Conservation (phyloP, 2,888 invertebrate species). For the Diachrysia chrysitis region DNA sequence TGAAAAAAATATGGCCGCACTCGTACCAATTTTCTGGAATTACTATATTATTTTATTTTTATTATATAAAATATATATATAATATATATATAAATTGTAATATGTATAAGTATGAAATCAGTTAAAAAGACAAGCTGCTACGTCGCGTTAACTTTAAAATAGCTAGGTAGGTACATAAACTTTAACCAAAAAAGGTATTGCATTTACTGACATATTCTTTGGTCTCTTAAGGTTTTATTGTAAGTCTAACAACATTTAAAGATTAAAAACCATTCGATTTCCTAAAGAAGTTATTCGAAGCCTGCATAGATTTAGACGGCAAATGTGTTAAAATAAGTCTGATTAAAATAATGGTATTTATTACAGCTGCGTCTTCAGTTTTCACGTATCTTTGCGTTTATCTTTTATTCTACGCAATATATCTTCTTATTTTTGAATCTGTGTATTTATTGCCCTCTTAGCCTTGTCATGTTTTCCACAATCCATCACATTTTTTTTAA, state of each 20-base stretch:
- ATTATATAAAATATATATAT: too few species aligned
- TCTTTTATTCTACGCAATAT: not conserved
- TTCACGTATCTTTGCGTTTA: not conserved
- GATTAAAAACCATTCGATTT: not conserved
- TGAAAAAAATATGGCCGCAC: too few species aligned
- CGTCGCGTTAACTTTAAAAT: not conserved
- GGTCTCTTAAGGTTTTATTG: not conserved
- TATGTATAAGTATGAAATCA: too few species aligned
- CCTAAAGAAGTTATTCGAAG: not conserved
- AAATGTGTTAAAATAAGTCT: not conserved
- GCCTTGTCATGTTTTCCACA: slow-evolving; percentile 4
- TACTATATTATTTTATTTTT: too few species aligned
- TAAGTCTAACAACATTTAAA: slow-evolving; percentile 1
- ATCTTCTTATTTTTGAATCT: not conserved
- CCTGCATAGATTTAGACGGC: not conserved
- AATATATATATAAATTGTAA: too few species aligned
- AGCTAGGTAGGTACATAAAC: not conserved
- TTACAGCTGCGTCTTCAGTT: not conserved
- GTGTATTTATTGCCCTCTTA: slow-evolving; percentile 2
- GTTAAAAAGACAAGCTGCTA: too few species aligned
- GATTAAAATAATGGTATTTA: not conserved
- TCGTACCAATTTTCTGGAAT: too few species aligned
- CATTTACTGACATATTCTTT: not conserved
- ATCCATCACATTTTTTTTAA: slow-evolving; percentile 4
- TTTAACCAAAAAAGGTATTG: not conserved